A percentile compares a stretch with the other conserved stretches of the same genome.
Evolutionary conservation across 2,888 invertebrate genomes (phyloP).

Genomic region (Polymixis lichenea): DNA sequence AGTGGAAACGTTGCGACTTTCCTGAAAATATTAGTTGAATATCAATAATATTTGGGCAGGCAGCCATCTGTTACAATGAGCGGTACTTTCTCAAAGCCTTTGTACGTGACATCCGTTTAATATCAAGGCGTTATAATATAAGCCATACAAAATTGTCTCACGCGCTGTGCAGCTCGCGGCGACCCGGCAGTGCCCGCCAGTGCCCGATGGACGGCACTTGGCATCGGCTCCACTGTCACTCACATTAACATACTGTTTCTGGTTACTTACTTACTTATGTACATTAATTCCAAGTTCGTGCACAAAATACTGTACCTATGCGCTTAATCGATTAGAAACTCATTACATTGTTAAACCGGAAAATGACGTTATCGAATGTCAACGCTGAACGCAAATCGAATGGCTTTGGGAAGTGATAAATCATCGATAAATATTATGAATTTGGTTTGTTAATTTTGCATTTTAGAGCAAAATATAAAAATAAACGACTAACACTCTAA

Average conservation of each 20-base stretch:
- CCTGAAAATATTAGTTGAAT: slow-evolving; percentile 59
- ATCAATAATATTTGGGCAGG: slow-evolving; percentile 71
- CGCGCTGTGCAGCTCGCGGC: slow-evolving; percentile 66
- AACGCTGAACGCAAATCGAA: slow-evolving; percentile 39
- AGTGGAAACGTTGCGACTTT: slow-evolving; percentile 44
- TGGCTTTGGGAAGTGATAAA: slow-evolving; percentile 33
- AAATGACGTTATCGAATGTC: slow-evolving; percentile 55
- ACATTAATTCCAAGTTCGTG: slow-evolving; percentile 70
- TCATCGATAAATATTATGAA: slow-evolving; percentile 9
- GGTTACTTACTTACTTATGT: slow-evolving; percentile 68
- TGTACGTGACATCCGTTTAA: slow-evolving; percentile 83
- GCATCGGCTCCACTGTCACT: slow-evolving; percentile 67
- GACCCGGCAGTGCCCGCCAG: slow-evolving; percentile 64
- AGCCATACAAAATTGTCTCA: slow-evolving; percentile 77
- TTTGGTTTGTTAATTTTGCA: slow-evolving; percentile 9
- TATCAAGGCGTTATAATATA: slow-evolving; percentile 70
- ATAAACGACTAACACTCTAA: neutral
- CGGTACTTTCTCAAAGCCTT: slow-evolving; percentile 73
- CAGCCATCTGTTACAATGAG: slow-evolving; percentile 74
- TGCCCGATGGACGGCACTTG: slow-evolving; percentile 58
- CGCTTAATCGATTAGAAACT: slow-evolving; percentile 67
- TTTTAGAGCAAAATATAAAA: slow-evolving; percentile 12
- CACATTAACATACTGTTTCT: slow-evolving; percentile 71
- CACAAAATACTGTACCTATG: slow-evolving; percentile 66
- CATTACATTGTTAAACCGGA: slow-evolving; percentile 57